Base-by-base conservation (phyloP, 2,888 invertebrate genomes). In the Diaphora mendica region DNA sequence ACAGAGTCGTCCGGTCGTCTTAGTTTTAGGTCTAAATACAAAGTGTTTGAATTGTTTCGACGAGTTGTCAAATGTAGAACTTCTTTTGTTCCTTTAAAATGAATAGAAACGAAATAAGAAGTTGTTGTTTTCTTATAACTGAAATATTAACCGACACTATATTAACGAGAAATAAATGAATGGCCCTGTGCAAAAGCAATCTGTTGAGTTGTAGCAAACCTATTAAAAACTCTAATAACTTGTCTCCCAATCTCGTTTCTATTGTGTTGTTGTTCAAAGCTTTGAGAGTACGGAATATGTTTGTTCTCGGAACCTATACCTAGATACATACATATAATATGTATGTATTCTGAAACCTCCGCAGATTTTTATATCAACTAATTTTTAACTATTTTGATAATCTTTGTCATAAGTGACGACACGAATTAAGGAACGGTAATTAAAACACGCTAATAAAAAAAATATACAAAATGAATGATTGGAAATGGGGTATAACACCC, bases 151-250 rank as follows among this genome's bases (percentile, higher is more conserved):
- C 17, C 11, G 26, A 33, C 69, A 66, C 65, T 42, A 39, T 74
- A 67, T 64, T 2, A 76, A 76, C 74, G 66, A 73, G 71, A 77
- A 68, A 76, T 62, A 80, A 80, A 74, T 71, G 76, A 77, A 78
- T 74, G 35, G 68, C 70, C 55, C 72, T 39, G 70, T 62, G 74
- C 75, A 79, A 76, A 70, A 75, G 75, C 72, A 80, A 74, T 77
- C 70, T 72, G 66, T 80, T 81, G 80, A 78, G 71, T 73, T 74
- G 76, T 77, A 73, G 75, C 77, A 44, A 85, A 80, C 79, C 82
- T 84, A 85, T 85, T 85, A 85, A 80, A 82, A 85, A 79, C 80
- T 78, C 85, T 85, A 82, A 85, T 85, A 85, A 80, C 70, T 78
- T 80, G 80, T 79, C 82, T 79, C 75, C 79, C 83, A 82, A 77